These are phyloP conservation scores for Leptinotarsa juncta DNA, from an alignment of 2,888 invertebrate genomes.

Conservation along the genomic window DNA sequence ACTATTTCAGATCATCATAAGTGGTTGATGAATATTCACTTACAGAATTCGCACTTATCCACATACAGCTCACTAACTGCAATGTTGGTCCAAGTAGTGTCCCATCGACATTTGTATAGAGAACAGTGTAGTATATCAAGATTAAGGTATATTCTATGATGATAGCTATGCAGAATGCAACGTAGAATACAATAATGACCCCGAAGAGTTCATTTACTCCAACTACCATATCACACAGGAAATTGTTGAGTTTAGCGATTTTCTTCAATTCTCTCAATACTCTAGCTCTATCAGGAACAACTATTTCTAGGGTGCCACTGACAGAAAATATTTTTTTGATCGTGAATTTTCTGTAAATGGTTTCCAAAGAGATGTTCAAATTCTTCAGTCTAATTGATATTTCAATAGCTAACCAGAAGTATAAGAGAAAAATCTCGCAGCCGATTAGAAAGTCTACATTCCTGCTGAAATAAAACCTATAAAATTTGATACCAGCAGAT, in stretches of 20 bases:
- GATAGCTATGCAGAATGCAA: neutral
- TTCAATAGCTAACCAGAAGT: constrained; percentile 3
- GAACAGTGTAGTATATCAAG: neutral
- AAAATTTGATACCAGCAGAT: neutral
- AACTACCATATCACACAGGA: constrained; percentile 2
- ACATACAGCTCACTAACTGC: constrained; percentile 13
- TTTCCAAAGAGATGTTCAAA: neutral
- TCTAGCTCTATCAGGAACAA: neutral
- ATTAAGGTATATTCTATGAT: constrained; percentile 14
- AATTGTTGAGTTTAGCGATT: neutral
- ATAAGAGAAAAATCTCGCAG: neutral
- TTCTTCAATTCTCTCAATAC: constrained; percentile 4
- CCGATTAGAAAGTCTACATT: neutral
- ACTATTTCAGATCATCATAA: too few relatives aligned
- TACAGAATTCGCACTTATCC: constrained; percentile 8
- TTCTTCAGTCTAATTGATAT: neutral
- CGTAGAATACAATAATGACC: neutral
- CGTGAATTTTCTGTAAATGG: neutral
- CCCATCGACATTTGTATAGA: neutral
- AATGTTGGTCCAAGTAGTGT: neutral
- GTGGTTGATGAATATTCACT: neutral
- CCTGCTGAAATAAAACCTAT: neutral
- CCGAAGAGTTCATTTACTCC: constrained; percentile 10
- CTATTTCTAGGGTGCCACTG: neutral
- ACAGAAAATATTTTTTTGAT: neutral